These are phyloP conservation scores for Drosophila triauraria DNA, from an alignment of 1,140 invertebrate species.

Conservation along the genomic window DNA sequence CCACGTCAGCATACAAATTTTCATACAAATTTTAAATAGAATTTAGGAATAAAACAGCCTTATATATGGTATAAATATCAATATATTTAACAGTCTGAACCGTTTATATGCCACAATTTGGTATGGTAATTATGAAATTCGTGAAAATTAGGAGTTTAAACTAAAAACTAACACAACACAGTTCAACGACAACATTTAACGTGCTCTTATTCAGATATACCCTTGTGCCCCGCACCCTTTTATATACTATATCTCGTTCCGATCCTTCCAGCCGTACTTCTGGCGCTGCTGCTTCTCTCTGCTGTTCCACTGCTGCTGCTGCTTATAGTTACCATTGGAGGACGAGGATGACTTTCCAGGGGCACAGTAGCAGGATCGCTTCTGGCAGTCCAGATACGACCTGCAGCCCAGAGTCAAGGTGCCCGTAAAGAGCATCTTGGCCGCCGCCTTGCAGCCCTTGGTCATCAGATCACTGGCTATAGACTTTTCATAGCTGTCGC, in stretches of 20 bases:
- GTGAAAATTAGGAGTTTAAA: constrained; percentile 14
- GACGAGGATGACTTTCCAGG: constrained; percentile 35
- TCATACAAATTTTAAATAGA: accelerated
- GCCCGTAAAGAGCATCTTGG: constrained; percentile 93
- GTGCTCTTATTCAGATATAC: constrained; percentile 1
- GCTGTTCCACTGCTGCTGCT: constrained; percentile 56
- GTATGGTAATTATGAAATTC: constrained; percentile 45
- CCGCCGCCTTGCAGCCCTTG: constrained; percentile 92
- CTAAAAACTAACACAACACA: constrained; percentile 47
- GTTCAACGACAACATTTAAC: constrained; percentile 60
- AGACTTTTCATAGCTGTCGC: constrained; percentile 89
- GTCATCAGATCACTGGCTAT: constrained; percentile 87
- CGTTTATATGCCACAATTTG: constrained; percentile 21
- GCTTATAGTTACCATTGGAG: constrained; percentile 32
- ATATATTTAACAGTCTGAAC: constrained; percentile 50
- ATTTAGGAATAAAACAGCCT: not conserved
- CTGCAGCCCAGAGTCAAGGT: constrained; percentile 93
- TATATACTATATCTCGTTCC: constrained; percentile 69
- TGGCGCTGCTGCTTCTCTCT: constrained; percentile 69
- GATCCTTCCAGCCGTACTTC: constrained; percentile 82
- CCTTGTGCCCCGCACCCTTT: constrained; percentile 26
- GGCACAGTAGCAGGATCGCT: constrained; percentile 91
- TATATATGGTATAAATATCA: constrained; percentile 18
- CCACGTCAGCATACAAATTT: not conserved
- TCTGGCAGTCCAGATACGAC: constrained; percentile 92